These are phyloP conservation scores for Netelia virgata DNA, from an alignment of 2,888 invertebrate genomes.

Conservation along the genomic window DNA sequence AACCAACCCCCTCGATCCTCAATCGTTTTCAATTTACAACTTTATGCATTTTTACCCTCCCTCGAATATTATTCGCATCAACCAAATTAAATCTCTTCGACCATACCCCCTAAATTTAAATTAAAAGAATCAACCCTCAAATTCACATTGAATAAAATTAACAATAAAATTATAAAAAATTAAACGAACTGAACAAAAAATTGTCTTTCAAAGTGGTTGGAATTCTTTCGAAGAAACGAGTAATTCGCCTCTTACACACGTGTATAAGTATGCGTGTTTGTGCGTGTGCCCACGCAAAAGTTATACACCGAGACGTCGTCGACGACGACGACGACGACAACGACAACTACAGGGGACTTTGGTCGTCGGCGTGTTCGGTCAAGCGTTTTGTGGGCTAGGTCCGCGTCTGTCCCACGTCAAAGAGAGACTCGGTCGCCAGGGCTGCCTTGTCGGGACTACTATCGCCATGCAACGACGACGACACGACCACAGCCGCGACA, in stretches of 20 bases:
- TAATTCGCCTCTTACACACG: conserved; percentile 15
- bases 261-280: neutral
- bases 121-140: neutral
- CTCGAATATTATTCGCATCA: neutral
- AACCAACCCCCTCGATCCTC: conserved; percentile 32
- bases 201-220: neutral
- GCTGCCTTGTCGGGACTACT: conserved; percentile 41
- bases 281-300: conserved; percentile 45
- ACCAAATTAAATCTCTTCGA: neutral
- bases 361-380: conserved; percentile 70
- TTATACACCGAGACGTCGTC: conserved; percentile 28
- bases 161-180: neutral
- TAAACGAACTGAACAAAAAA: neutral
- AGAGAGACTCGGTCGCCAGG: conserved; percentile 10
- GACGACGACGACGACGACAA: conserved; percentile 23
- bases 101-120: neutral
- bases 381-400: conserved; percentile 77
- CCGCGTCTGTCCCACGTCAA: conserved; percentile 75
- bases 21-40: conserved; percentile 1
- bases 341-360: conserved; percentile 45
- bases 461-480: conserved; percentile 35
- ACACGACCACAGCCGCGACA: conserved; percentile 1
- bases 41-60: conserved; percentile 1
- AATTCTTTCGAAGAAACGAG: conserved; percentile 49
- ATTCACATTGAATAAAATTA: neutral